These are phyloP conservation scores for Gallinago media DNA, from an alignment of 2,113 vertebrate genomes.

Conservation along the genomic window DNA sequence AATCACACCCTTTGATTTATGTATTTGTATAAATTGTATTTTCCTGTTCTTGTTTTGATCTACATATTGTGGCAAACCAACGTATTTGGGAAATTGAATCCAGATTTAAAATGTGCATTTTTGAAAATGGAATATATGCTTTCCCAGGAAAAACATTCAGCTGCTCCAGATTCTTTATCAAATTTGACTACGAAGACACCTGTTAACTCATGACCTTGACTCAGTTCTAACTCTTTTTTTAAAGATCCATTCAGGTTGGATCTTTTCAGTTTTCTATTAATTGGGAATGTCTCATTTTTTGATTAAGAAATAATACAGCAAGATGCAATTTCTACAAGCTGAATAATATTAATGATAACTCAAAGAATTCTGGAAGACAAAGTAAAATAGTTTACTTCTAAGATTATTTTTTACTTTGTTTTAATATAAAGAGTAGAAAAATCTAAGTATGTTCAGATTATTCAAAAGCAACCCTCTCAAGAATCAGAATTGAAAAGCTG, in stretches of 20 bases:
- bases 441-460: neutral
- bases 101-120: neutral
- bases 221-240: neutral
- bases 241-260: neutral
- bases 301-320: conserved; percentile 6
- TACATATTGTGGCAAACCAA: neutral
- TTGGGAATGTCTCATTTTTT: neutral
- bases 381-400: conserved; percentile 27
- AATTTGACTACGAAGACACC: neutral
- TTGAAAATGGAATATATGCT: neutral
- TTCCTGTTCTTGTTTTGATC: neutral
- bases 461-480: neutral
- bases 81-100: neutral
- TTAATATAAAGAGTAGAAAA: neutral
- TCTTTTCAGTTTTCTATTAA: neutral
- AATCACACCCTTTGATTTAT: neutral
- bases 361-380: conserved; percentile 43
- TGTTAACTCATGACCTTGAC: neutral
- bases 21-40: neutral
- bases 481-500: neutral
- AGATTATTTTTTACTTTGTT: neutral
- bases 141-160: neutral
- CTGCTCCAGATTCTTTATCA: neutral
- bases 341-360: conserved; percentile 56
- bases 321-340: conserved; percentile 45